Evolutionary conservation across 2,797 vertebrate species (phyloP), one percentile per base, ranked within the genome.

Genomic region (Mus spretus): DNA sequence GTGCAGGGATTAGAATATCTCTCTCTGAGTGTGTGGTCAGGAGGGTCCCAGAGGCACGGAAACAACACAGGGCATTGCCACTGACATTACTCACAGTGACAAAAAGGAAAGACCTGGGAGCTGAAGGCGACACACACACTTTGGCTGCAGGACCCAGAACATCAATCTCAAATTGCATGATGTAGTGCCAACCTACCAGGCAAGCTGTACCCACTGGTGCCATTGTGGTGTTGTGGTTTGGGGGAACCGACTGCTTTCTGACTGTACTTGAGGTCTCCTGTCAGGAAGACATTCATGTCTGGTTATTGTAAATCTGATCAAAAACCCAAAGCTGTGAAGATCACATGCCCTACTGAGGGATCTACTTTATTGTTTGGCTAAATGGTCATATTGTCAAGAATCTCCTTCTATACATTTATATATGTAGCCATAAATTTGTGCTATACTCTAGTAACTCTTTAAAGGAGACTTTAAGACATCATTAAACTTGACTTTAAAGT

Each of bases 401-500:
- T 19, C 74, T n/a, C 50, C 50, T 37, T 74, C 14, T 74, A 74
- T 1, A 57, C 3, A 9, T 57, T 40, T 74, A 31, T 28, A 31
- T 57, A 31, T n/a, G 1, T 50, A 67, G 17, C 44, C 63, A 67
- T 14, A 24, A n/a, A 11, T 50, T 50, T 55, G 50, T 87, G 22
- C 85, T 72, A 2, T 84, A 94, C 89, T 87, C 31, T 81, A 70
- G 24, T 61, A 84, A 92, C 2, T 77, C 28, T 95, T 95, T 34
- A 57, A 59, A 72, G 14, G 83, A 88, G 15, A 83, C 6, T 75
- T 28, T 91, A 53, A 57, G n/a, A 8, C 28, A 65, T 85, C 14
- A 47, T 47, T 94, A 26, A 91, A 75, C 57, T 61, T 96, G 70
- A 53, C 53, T 86, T 89, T 50, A 63, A 72, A 79, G 88, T 86